Conservation (phyloP, 2,888 invertebrate genomes). For the Drymonia ruficornis region DNA sequence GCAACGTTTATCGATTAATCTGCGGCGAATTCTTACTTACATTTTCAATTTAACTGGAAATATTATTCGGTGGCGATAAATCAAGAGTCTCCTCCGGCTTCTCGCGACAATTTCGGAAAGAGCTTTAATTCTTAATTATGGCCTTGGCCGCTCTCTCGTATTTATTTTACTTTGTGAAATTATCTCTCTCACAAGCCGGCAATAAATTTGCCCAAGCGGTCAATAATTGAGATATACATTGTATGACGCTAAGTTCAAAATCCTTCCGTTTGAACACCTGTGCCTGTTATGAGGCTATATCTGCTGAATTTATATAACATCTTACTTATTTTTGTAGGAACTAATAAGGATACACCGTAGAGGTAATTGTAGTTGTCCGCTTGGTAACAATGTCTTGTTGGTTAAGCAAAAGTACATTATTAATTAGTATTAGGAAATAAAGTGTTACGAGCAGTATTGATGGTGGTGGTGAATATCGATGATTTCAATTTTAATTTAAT, state of each 20-base stretch:
- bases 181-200: conserved; percentile 51
- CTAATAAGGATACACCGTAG: no score
- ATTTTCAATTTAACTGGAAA: conserved; percentile 69
- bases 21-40: conserved; percentile 57
- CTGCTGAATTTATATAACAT: background rate
- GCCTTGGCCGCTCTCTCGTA: conserved; percentile 62
- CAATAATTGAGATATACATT: conserved; percentile 68
- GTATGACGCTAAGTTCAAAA: conserved; percentile 32
- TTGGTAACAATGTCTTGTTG: no score
- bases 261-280: conserved; percentile 18
- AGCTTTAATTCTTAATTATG: conserved; percentile 80
- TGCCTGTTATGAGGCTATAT: conserved; percentile 31
- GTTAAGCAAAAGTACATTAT: no score
- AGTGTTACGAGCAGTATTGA: no score
- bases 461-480: no score
- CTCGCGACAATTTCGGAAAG: conserved; percentile 70
- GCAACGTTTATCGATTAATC: conserved; percentile 58
- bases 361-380: no score
- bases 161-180: conserved; percentile 73
- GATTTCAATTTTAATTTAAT: no score
- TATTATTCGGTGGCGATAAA: conserved; percentile 68
- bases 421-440: no score
- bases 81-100: conserved; percentile 58
- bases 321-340: background rate
- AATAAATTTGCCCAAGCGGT: conserved; percentile 67